Conservation (phyloP, 2,888 invertebrate genomes). For the Pedicia rivosa region DNA sequence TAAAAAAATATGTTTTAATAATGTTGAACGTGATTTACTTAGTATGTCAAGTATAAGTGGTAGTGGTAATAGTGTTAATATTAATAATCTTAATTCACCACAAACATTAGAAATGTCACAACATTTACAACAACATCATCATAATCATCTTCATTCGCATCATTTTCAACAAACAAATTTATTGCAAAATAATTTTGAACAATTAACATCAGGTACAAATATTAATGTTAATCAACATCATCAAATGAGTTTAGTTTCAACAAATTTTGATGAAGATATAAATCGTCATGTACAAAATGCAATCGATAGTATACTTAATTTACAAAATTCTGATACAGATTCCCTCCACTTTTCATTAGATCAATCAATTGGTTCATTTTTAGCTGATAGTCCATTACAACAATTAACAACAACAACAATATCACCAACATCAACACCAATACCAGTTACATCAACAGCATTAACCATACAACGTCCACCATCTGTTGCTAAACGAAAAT, state of each 20-base stretch:
- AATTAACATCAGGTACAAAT: constrained; percentile 13
- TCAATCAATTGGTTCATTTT: constrained; percentile 27
- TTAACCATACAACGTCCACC: constrained; percentile 1
- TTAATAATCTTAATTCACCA: constrained; percentile 1
- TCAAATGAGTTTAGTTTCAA: constrained; percentile 15
- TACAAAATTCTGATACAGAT: constrained; percentile 37
- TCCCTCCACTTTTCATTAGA: constrained; percentile 26
- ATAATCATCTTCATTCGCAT: neutral
- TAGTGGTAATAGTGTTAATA: too few species aligned
- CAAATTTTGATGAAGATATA: constrained; percentile 41
- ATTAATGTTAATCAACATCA: constrained; percentile 15
- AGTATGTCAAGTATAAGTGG: constrained; percentile 10
- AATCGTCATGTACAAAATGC: constrained; percentile 66
- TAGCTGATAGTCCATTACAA: constrained; percentile 22
- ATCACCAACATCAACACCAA: constrained; percentile 5
- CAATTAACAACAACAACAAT: constrained; percentile 1
- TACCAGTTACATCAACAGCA: constrained; percentile 7
- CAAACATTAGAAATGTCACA: constrained; percentile 5
- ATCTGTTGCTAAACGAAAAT: constrained; percentile 4
- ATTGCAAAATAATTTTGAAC: constrained; percentile 15
- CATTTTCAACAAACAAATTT: constrained; percentile 13
- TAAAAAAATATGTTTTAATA: constrained; percentile 13
- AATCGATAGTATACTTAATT: constrained; percentile 60
- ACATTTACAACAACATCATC: constrained; percentile 4
- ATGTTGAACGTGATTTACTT: constrained; percentile 11